phyloP scores from a whole-genome alignment of 2,113 vertebrate species.

The Odontesthes bonariensis region DNA sequence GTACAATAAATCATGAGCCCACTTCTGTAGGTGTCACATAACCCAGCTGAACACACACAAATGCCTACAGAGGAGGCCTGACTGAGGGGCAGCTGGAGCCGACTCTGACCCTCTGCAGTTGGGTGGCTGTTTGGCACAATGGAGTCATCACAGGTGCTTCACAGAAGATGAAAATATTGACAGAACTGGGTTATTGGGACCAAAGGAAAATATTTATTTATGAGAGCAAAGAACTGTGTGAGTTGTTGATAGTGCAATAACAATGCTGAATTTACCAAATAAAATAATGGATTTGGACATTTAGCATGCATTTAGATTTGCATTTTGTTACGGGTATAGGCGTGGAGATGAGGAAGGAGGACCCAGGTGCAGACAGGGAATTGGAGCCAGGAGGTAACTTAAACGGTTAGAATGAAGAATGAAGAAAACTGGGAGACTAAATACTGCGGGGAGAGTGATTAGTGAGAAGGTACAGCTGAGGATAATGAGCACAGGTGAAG shows the following conservation, averaged over 20 bases:
- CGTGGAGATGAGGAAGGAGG: too few relatives aligned
- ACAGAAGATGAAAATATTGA: slow-evolving; percentile 2
- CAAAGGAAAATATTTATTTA: neutral
- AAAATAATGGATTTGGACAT: neutral
- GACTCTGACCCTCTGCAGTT: neutral
- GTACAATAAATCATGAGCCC: slow-evolving; percentile 68
- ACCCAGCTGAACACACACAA: slow-evolving; percentile 28
- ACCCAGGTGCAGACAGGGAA: too few relatives aligned
- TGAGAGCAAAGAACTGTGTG: neutral
- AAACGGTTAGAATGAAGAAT: too few relatives aligned
- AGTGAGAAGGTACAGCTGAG: too few relatives aligned
- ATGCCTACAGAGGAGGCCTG: slow-evolving; percentile 29
- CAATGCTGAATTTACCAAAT: neutral
- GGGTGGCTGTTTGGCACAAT: slow-evolving; percentile 3
- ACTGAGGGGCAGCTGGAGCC: neutral
- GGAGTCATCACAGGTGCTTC: slow-evolving; percentile 21
- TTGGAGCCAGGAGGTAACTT: too few relatives aligned
- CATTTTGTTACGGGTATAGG: too few relatives aligned
- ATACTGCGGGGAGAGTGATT: too few relatives aligned
- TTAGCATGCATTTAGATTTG: too few relatives aligned
- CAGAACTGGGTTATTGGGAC: slow-evolving; percentile 11
- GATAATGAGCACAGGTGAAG: too few relatives aligned
- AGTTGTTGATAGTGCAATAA: neutral
- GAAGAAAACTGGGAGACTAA: too few relatives aligned
- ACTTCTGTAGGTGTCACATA: slow-evolving; percentile 54